These are phyloP conservation scores for Neodiprion pinetum DNA, from an alignment of 1,140 invertebrate species.

Conservation along the genomic window DNA sequence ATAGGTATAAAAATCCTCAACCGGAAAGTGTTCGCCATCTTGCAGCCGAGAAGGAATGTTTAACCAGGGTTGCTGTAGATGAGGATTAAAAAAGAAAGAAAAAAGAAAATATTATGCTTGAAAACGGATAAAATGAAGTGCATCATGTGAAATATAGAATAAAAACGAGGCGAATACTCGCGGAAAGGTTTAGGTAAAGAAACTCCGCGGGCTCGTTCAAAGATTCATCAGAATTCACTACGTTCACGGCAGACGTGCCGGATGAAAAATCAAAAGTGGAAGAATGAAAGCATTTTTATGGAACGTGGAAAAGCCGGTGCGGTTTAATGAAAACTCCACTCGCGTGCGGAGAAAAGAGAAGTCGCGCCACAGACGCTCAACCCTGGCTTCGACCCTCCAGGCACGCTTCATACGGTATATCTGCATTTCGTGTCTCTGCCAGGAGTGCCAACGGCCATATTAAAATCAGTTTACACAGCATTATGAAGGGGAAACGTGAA, in stretches of 20 bases:
- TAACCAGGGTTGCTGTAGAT: too few species aligned
- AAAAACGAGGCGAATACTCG: too few species aligned
- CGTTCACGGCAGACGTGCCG: background rate
- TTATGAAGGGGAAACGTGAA: constrained; percentile 1
- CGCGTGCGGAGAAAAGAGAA: background rate
- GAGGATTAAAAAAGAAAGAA: too few species aligned
- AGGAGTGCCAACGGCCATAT: background rate
- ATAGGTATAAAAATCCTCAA: too few species aligned
- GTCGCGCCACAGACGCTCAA: background rate
- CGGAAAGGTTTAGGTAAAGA: too few species aligned
- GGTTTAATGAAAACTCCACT: constrained; percentile 5
- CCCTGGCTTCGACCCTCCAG: too few species aligned
- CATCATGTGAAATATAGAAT: too few species aligned
- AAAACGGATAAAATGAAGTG: too few species aligned
- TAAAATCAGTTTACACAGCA: constrained; percentile 2
- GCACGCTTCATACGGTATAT: too few species aligned
- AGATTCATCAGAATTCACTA: constrained; percentile 5
- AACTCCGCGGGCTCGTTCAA: background rate
- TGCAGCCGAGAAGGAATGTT: too few species aligned
- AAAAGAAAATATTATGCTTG: too few species aligned
- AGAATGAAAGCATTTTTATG: constrained; percentile 3
- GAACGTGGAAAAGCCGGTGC: background rate
- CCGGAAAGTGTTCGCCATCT: too few species aligned
- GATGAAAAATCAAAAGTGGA: background rate
- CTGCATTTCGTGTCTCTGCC: background rate